phyloP scores from a whole-genome alignment of 2,888 invertebrate genomes.

The Eristalis pertinax region DNA sequence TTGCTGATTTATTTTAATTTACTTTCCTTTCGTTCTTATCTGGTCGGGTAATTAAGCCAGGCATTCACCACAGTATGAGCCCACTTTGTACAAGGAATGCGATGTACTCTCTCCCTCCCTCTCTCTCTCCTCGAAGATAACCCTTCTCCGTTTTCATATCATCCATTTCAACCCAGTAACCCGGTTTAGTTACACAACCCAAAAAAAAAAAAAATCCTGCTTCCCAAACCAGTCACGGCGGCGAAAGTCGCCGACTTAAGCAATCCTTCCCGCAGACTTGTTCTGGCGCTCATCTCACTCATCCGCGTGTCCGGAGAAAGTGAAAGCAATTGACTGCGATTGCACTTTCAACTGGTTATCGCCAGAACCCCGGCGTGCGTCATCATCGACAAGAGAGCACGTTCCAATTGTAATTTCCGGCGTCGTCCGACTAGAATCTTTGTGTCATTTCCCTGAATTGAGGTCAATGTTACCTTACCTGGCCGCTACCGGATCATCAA shows the following conservation, averaged over 20 bases:
- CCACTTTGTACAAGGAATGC: no score
- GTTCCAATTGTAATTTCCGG: conserved; percentile 1
- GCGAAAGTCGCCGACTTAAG: neutral
- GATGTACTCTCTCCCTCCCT: no score
- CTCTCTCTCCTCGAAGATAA: no score
- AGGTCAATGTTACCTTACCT: conserved; percentile 15
- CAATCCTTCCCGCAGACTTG: neutral
- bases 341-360: neutral
- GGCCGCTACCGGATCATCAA: neutral
- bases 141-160: no score
- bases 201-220: no score
- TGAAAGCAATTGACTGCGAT: neutral
- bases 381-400: neutral
- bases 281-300: neutral
- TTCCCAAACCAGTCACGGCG: neutral
- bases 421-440: conserved; percentile 1
- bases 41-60: no score
- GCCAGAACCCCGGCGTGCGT: neutral
- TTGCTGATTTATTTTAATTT: no score
- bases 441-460: conserved; percentile 13
- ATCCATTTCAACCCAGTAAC: neutral
- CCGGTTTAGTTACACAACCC: neutral
- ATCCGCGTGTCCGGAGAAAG: neutral
- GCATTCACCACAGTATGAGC: no score
- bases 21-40: no score